phyloP scores from a whole-genome alignment of 1,140 invertebrate species.

The Tachypleus tridentatus region DNA sequence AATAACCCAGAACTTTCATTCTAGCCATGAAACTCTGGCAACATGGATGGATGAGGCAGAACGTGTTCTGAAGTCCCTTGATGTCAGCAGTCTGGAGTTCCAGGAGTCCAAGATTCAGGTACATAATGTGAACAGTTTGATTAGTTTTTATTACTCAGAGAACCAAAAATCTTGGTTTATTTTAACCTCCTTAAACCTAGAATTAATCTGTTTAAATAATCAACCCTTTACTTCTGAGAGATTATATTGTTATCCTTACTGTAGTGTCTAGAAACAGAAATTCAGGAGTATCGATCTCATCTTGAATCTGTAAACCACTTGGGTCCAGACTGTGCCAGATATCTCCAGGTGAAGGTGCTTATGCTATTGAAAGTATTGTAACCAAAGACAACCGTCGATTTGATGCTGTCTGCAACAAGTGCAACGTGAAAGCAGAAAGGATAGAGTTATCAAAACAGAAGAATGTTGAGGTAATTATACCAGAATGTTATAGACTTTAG shows the following conservation, averaged over 20 bases:
- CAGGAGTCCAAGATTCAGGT: conserved; percentile 30
- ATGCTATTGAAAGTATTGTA: conserved; percentile 81
- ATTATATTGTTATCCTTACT: conserved; percentile 30
- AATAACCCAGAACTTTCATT: conserved; percentile 84
- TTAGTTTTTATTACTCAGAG: neutral
- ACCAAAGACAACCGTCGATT: conserved; percentile 83
- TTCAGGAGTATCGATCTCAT: conserved; percentile 62
- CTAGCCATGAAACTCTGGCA: conserved; percentile 67
- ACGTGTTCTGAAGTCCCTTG: conserved; percentile 64
- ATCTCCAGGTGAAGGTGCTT: conserved; percentile 79
- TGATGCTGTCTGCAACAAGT: conserved; percentile 87
- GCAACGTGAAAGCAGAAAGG: conserved; percentile 79
- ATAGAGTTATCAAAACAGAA: conserved; percentile 79
- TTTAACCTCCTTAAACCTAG: neutral
- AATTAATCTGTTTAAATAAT: too few relatives aligned
- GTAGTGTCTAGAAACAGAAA: conserved; percentile 64
- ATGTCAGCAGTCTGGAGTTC: conserved; percentile 35
- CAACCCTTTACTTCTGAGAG: too few relatives aligned
- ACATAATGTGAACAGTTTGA: conserved; percentile 3
- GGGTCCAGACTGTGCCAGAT: conserved; percentile 86
- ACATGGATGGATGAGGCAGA: conserved; percentile 94
- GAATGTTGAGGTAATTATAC: too few relatives aligned
- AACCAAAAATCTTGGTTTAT: neutral
- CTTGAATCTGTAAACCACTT: conserved; percentile 79
- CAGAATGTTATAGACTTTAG: too few relatives aligned